These are phyloP conservation scores for Ooceraea biroi DNA, from an alignment of 1,140 invertebrate species.

Conservation along the genomic window DNA sequence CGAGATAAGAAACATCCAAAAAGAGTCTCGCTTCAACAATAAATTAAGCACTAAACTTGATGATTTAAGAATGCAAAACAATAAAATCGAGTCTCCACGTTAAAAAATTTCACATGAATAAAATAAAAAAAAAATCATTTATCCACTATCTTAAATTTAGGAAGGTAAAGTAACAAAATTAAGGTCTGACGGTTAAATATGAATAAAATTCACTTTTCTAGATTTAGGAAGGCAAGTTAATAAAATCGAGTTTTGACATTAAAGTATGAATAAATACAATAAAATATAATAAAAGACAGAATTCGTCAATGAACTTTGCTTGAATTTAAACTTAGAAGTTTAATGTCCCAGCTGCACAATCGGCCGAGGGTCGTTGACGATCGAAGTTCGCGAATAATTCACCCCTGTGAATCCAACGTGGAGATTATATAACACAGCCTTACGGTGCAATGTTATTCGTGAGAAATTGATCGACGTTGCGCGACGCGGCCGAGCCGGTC, in stretches of 20 bases:
- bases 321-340: too few relatives aligned
- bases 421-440: slow-evolving; percentile 48
- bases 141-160: too few relatives aligned
- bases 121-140: too few relatives aligned
- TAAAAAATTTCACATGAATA: background rate
- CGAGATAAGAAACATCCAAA: background rate
- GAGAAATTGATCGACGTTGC: slow-evolving; percentile 71
- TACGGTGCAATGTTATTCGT: slow-evolving; percentile 63
- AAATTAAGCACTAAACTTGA: background rate
- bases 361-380: background rate
- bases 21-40: background rate
- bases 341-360: background rate
- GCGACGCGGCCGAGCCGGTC: slow-evolving; percentile 45
- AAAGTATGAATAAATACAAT: too few relatives aligned
- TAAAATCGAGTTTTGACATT: background rate
- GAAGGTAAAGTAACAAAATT: too few relatives aligned
- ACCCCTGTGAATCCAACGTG: slow-evolving; percentile 24
- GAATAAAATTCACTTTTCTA: too few relatives aligned
- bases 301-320: background rate
- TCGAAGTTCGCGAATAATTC: slow-evolving; percentile 40
- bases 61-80: background rate
- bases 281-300: slow-evolving; percentile 4
- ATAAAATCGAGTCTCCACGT: background rate
- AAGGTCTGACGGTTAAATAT: too few relatives aligned
- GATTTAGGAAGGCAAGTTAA: background rate